Conservation (phyloP, 2,888 invertebrate genomes). For the Salpingus planirostris region DNA sequence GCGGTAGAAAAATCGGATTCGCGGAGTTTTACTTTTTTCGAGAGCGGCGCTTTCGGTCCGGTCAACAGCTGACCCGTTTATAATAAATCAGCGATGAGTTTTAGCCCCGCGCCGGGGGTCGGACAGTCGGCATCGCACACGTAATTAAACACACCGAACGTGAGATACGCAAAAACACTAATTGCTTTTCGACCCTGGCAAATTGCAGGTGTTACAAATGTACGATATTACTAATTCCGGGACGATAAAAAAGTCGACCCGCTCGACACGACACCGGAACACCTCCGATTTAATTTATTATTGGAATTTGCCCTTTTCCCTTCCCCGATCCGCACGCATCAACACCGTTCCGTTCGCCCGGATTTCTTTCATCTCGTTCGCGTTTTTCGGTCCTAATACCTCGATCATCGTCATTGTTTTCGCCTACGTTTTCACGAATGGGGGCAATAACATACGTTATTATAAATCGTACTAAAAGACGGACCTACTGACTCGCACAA, state of each 20-base stretch:
- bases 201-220: slow-evolving; percentile 42
- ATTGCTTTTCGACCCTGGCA: slow-evolving; percentile 41
- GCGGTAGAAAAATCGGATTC: no score
- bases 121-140: slow-evolving; percentile 28
- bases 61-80: slow-evolving; percentile 32
- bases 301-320: slow-evolving; percentile 14
- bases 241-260: slow-evolving; percentile 19
- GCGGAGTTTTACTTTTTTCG: no score
- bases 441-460: no score
- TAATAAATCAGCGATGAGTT: slow-evolving; percentile 38
- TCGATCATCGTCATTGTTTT: no score
- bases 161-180: slow-evolving; percentile 42
- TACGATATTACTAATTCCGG: slow-evolving; percentile 31
- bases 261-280: slow-evolving; percentile 18
- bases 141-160: slow-evolving; percentile 38
- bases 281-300: slow-evolving; percentile 27
- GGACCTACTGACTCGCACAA: no score
- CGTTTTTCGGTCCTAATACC: no score
- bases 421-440: no score
- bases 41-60: no score
- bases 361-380: no score
- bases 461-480: no score
- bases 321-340: neutral
- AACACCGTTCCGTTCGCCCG: neutral
- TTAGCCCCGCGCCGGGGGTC: slow-evolving; percentile 21